Evolutionary conservation across 1,140 invertebrate genomes (phyloP).

Genomic region (Drosophila varians): DNA sequence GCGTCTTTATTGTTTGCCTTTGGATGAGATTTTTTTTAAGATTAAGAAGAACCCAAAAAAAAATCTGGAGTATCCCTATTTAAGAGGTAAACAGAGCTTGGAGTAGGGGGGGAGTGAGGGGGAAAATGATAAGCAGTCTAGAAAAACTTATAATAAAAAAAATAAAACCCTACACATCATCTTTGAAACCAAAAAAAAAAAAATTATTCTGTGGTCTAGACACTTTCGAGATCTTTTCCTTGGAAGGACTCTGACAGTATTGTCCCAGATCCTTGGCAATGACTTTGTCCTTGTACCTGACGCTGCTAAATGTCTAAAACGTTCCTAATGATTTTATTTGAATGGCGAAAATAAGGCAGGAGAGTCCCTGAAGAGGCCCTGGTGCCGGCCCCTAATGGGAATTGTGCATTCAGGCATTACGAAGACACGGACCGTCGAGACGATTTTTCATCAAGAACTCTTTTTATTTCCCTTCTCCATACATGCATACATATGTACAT

Average conservation of each 20-base stretch:
- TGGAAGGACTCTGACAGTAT: not conserved
- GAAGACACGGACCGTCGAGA: constrained; percentile 13
- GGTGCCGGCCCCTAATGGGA: no score
- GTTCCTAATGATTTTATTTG: not conserved
- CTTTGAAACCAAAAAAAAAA: no score
- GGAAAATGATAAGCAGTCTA: not conserved
- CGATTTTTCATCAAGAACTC: constrained; percentile 26
- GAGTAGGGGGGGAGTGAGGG: not conserved
- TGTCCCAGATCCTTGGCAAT: not conserved
- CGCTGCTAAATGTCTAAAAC: not conserved
- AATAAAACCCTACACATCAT: not conserved
- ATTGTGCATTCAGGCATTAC: constrained; percentile 46
- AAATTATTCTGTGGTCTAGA: constrained; percentile 8
- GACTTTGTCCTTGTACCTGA: not conserved
- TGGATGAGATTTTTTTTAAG: constrained; percentile 15
- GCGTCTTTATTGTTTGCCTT: constrained; percentile 21
- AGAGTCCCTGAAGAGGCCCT: not conserved
- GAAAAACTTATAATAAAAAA: not conserved
- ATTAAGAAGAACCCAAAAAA: constrained; percentile 18
- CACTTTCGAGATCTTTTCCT: constrained; percentile 5
- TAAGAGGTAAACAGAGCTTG: constrained; percentile 12
- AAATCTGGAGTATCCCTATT: constrained; percentile 37
- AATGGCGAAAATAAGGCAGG: not conserved
- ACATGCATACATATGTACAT: no score
- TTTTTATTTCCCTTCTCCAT: not conserved